These are phyloP conservation scores for Platorchestia sp. DNA, from an alignment of 1,140 invertebrate species.

Conservation along the genomic window DNA sequence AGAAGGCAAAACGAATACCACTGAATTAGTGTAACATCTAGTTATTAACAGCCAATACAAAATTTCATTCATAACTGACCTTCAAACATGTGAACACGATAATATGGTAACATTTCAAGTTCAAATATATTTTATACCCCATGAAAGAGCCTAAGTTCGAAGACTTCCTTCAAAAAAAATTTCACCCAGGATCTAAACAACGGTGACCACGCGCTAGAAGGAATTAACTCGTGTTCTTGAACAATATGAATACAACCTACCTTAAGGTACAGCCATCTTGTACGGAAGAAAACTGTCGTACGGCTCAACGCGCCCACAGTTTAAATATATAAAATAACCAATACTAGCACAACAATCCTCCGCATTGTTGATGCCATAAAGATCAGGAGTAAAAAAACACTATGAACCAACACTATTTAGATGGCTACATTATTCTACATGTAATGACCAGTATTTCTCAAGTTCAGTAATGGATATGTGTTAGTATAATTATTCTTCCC, in stretches of 20 bases:
- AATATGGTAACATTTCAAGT: no score
- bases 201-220: no score
- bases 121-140: no score
- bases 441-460: not conserved
- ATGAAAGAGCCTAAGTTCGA: no score
- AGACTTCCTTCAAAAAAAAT: no score
- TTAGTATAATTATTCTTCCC: no score
- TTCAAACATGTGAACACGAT: not conserved
- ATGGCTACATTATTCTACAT: not conserved
- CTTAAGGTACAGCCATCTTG: not conserved
- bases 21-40: no score
- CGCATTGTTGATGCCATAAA: not conserved
- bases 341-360: not conserved
- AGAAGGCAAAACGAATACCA: no score
- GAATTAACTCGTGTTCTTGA: no score
- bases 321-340: not conserved
- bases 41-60: not conserved
- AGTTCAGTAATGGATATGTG: no score
- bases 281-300: no score
- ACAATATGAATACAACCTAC: not conserved
- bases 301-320: not conserved
- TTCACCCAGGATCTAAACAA: no score
- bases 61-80: not conserved
- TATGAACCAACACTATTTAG: not conserved
- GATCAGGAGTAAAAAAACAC: not conserved